Conservation (phyloP, 2,113 vertebrate genomes). For the Sceloporus tristichus region DNA sequence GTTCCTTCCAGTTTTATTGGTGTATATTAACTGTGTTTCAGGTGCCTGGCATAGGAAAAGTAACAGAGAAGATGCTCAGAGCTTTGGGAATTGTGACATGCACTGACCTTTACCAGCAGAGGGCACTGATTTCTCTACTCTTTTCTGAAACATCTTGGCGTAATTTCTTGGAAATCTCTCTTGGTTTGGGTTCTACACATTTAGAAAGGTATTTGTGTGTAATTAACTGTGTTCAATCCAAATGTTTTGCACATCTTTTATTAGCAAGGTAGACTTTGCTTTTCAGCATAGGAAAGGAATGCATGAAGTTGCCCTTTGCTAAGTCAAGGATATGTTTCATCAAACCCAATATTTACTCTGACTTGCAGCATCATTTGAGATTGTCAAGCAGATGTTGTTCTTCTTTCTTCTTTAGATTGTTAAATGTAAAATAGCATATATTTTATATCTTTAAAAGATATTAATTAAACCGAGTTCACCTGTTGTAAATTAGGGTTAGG, state of each 20-base stretch:
- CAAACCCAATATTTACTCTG: neutral
- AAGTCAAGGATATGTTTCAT: neutral
- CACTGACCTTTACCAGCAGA: conserved; percentile 90
- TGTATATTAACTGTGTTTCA: conserved; percentile 64
- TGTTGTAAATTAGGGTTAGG: neutral
- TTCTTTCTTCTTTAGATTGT: neutral
- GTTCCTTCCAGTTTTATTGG: neutral
- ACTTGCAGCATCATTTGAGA: neutral
- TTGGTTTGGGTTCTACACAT: conserved; percentile 90
- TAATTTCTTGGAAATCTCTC: conserved; percentile 90
- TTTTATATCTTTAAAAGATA: neutral
- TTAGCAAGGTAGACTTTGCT: neutral
- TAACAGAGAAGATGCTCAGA: conserved; percentile 97
- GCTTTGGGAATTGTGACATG: conserved; percentile 89
- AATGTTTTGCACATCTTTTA: conserved; percentile 39
- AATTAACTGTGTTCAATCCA: conserved; percentile 16
- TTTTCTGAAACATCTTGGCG: conserved; percentile 93
- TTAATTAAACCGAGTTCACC: neutral
- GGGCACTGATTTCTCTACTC: conserved; percentile 89
- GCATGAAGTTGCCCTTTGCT: neutral
- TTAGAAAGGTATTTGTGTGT: conserved; percentile 83
- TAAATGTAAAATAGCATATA: neutral
- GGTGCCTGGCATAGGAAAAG: conserved; percentile 95
- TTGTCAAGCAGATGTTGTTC: neutral
- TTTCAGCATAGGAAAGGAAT: neutral